phyloP scores from a whole-genome alignment of 2,888 invertebrate species.

The Microctonus aethiopoides region DNA sequence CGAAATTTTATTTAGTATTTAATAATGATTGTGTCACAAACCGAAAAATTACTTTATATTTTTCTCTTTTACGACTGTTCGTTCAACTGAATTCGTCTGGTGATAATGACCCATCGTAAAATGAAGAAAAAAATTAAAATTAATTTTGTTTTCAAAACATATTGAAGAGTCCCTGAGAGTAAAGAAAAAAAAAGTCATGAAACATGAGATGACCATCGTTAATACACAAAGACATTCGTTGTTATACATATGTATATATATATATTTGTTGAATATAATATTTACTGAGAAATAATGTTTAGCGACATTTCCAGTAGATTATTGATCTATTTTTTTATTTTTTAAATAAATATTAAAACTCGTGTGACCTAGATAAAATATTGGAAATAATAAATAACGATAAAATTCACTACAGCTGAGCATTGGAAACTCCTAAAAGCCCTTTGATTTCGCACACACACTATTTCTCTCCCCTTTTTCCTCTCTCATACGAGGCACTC shows the following conservation, averaged over 20 bases:
- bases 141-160: constrained; percentile 34
- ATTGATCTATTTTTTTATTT: no score
- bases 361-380: not conserved
- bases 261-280: no score
- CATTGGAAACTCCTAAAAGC: not conserved
- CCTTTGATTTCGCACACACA: not conserved
- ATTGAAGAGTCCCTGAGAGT: constrained; percentile 14
- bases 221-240: not conserved
- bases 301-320: no score
- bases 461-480: not conserved
- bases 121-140: constrained; percentile 21
- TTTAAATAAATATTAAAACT: no score
- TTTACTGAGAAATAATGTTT: no score
- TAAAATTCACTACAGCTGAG: not conserved
- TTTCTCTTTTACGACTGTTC: not conserved
- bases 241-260: not conserved
- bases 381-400: not conserved
- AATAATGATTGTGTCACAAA: not conserved
- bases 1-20: not conserved
- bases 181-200: constrained; percentile 23
- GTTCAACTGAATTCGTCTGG: not conserved
- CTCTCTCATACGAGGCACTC: not conserved
- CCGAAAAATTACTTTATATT: no score
- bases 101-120: constrained; percentile 38
- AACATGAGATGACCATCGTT: constrained; percentile 34